A percentile compares a stretch with the other conserved stretches of the same genome.
phyloP scores from a whole-genome alignment of 2,888 invertebrate species.

The Andrena bucephala region DNA sequence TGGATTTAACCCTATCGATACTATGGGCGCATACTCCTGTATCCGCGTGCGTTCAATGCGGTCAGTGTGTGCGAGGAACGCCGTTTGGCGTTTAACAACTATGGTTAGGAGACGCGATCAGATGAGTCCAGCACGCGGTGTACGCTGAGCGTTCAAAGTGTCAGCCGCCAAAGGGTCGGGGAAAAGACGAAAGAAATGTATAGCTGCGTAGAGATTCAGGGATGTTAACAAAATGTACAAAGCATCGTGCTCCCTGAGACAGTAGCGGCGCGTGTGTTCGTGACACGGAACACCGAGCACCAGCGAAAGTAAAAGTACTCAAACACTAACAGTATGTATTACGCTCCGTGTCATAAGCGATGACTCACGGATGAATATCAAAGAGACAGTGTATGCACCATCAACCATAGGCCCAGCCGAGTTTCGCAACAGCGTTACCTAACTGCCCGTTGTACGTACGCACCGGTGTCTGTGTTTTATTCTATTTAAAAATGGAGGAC shows the following conservation, averaged over 20 bases:
- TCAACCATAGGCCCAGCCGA: conserved; percentile 20
- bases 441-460: conserved; percentile 40
- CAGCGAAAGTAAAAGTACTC: conserved; percentile 13
- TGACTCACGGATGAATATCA: conserved; percentile 41
- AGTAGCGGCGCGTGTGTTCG: background rate
- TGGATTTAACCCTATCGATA: no score
- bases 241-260: background rate
- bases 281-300: background rate
- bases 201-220: no score
- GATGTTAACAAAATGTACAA: no score
- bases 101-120: no score
- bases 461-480: conserved; percentile 36
- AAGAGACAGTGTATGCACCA: conserved; percentile 28
- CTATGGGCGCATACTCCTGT: no score
- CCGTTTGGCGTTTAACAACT: no score
- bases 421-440: conserved; percentile 43
- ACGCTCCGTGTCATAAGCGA: conserved; percentile 26
- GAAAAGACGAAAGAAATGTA: no score
- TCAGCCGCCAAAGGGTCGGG: no score
- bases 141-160: no score
- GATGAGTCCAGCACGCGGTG: no score
- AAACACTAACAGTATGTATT: conserved; percentile 23
- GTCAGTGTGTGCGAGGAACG: no score
- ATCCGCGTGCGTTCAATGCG: no score
- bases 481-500: conserved; percentile 53